Base-by-base conservation (phyloP, 2,888 invertebrate genomes). In the Monoplex corrugatus region DNA sequence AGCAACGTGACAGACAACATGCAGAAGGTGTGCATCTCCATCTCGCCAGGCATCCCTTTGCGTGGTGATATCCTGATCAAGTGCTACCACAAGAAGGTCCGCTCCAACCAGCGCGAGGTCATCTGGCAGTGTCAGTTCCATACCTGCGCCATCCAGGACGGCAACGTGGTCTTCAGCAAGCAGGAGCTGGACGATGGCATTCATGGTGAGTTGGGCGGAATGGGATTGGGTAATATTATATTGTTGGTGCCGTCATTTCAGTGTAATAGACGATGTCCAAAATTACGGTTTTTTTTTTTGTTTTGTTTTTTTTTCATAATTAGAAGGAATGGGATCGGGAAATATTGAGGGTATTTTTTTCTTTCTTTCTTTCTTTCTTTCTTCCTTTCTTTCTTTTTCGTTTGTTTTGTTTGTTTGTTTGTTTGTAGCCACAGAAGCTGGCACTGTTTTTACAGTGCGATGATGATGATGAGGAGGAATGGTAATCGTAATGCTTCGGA, bases 121-220 rank as follows among this genome's bases (percentile, higher is more conserved):
- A 97, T 98, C 93, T 98, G 98, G 96, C 97, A 98, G 86, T 97
- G 98, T 95, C 98, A 99, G 97, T 98, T 99, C 97, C 98, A 99
- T 97, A 98, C 99, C 6, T 98, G 98, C 96, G 98, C 98, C 88
- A 98, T 98, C 92, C 94, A 98, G 84, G 98, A 98, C 95, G 97
- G 98, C 96, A 98, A 98, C 91, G 97, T 98, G 89, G 97, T 97
- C 94, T 98, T 98, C 96, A 97, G 97, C 90, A 97, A 98, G 95
- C 97, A 97, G 94, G 98, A 98, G 95, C 97, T 99, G 93, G 98
- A 99, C 96, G 97, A 97, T 94, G 98, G 98, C 90, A 97, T 97
- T 94, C 97, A 97, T 95, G 98, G 98, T 98, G 97, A 96, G 96
- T 90, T 35, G 6, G 19, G 1, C 50, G 19, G 72, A 0, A 13